These are phyloP conservation scores for Pentamera pediparva DNA, from an alignment of 53 echinoderm and acorn worm genomes.

Conservation along the genomic window DNA sequence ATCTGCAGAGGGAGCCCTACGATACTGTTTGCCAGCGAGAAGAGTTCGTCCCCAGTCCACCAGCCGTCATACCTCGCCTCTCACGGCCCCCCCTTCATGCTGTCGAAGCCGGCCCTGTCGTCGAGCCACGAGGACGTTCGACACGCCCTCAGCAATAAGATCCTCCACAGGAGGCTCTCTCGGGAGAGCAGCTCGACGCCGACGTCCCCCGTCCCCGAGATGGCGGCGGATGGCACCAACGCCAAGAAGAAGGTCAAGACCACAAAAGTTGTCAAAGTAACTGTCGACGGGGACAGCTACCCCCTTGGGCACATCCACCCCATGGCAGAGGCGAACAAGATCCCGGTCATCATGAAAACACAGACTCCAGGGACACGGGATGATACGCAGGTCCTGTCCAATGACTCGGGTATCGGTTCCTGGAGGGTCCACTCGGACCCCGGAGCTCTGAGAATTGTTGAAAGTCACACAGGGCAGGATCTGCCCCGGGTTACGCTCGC, in stretches of 20 bases:
- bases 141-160: constrained; percentile 27
- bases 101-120: neutral
- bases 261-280: constrained; percentile 2
- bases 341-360: constrained; percentile 20
- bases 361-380: neutral
- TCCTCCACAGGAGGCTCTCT: constrained; percentile 23
- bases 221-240: neutral
- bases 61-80: constrained; percentile 32
- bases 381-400: neutral
- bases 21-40: neutral
- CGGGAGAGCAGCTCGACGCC: neutral
- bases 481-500: no score
- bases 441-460: no score
- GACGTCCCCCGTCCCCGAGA: constrained; percentile 1
- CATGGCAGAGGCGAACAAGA: neutral
- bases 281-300: constrained; percentile 19
- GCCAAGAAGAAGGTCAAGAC: neutral
- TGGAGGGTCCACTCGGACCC: constrained; percentile 11
- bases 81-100: constrained; percentile 19
- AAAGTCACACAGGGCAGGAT: no score
- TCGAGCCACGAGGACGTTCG: constrained; percentile 17
- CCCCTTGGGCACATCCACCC: neutral
- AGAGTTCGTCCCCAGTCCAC: constrained; percentile 3
- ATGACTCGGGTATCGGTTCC: constrained; percentile 17
- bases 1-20: constrained; percentile 52